phyloP scores from a whole-genome alignment of 2,888 invertebrate genomes.

The Myathropa florea region DNA sequence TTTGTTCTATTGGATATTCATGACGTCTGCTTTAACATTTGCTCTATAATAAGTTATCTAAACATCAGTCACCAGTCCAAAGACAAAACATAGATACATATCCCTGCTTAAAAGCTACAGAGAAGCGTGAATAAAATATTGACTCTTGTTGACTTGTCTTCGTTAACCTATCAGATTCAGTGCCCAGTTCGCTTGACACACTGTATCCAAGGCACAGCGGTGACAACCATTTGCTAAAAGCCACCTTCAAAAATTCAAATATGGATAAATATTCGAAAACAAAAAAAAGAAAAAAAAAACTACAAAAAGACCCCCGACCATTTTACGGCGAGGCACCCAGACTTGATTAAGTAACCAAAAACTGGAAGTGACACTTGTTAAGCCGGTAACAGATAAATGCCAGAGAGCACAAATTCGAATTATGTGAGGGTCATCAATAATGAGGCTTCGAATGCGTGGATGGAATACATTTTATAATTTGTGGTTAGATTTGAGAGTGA shows the following conservation, averaged over 20 bases:
- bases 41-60: background rate
- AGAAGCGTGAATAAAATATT: background rate
- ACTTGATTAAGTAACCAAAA: conserved; percentile 25
- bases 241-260: conserved; percentile 5
- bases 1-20: background rate
- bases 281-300: background rate
- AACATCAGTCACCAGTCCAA: background rate
- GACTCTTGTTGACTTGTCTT: background rate
- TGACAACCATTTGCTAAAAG: background rate
- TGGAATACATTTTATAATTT: conserved; percentile 42
- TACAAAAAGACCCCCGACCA: background rate
- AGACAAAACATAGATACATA: no score
- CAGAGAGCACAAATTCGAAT: conserved; percentile 43
- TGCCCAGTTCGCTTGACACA: background rate
- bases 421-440: conserved; percentile 59
- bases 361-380: conserved; percentile 57
- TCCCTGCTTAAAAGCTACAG: no score
- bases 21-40: background rate
- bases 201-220: background rate
- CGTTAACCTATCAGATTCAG: background rate
- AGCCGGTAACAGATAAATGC: conserved; percentile 50
- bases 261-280: conserved; percentile 3
- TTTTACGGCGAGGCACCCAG: conserved; percentile 8
- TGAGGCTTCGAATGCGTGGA: conserved; percentile 53
- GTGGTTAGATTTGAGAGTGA: background rate